Base-by-base conservation (phyloP, 2,888 invertebrate genomes). In the Gryllus longicercus region DNA sequence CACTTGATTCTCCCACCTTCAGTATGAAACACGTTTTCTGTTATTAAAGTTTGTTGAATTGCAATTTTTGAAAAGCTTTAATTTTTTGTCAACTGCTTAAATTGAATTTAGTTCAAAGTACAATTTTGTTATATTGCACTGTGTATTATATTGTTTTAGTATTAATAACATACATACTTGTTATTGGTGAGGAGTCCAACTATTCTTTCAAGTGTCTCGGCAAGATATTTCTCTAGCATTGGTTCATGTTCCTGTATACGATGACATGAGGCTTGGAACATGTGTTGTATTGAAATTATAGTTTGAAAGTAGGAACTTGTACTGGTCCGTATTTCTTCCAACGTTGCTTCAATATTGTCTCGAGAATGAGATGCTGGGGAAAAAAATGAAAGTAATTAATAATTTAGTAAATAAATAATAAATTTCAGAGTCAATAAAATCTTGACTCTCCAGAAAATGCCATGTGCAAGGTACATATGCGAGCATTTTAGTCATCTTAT, bases 261-360 rank as follows among this genome's bases (percentile, higher is more conserved):
- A 83, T 92, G 90, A 85, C 93, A 93, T 23, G 91, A 92, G 85
- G 92, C 91, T 78, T 92, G 87, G 85, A 93, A 92, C 79, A 89
- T 87, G 83, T 91, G 91, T 85, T 93, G 92, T 8, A 90, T 89
- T 50, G 90, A 88, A 80, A 91, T 84, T 25, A 93, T 87, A 84
- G 90, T 90, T 85, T 91, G 89, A 86, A 92, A 90, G 87, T 90
- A 87, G 49, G 84, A 84, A 76, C 87, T 86, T 78, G 88, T 83
- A 5, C n/a, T 63, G 63, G 14, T 14, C 16, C n/a, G 14, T n/a
- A 63, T 63, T 63, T 63, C 63, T 18, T n/a, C n/a, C 16, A 63
- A 14, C 3, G 63, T 63, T 18, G 63, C 63, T 63, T 63, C 63
- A 16, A 63, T n/a, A 10, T 63, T 63, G 14, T 63, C 63, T 63